These are phyloP conservation scores for Brenthis daphne DNA, from an alignment of 2,888 invertebrate genomes.

Conservation along the genomic window DNA sequence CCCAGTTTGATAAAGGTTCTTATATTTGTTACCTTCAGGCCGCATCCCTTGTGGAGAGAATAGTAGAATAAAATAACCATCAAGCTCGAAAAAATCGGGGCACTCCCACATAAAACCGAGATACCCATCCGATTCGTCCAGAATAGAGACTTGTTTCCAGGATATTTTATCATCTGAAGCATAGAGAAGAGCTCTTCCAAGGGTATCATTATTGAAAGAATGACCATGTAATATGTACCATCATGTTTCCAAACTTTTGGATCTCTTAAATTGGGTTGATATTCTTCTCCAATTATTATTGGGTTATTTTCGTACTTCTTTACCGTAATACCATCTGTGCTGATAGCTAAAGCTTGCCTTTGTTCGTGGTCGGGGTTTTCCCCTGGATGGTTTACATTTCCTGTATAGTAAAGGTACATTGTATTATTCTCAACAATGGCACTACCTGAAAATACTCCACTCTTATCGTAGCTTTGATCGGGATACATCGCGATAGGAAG, in stretches of 20 bases:
- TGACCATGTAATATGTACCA: slow-evolving; percentile 68
- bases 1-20: slow-evolving; percentile 66
- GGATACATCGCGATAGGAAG: slow-evolving; percentile 73
- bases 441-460: slow-evolving; percentile 76
- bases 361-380: slow-evolving; percentile 56
- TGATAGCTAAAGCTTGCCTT: slow-evolving; percentile 60
- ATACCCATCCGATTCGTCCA: slow-evolving; percentile 59
- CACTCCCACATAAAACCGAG: slow-evolving; percentile 78
- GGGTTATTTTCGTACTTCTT: slow-evolving; percentile 63
- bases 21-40: slow-evolving; percentile 60
- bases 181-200: slow-evolving; percentile 63
- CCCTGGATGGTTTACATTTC: slow-evolving; percentile 56
- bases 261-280: slow-evolving; percentile 71
- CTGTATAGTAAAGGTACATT: slow-evolving; percentile 69
- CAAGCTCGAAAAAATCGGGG: slow-evolving; percentile 74
- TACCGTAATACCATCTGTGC: slow-evolving; percentile 61
- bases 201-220: slow-evolving; percentile 53
- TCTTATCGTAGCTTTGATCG: slow-evolving; percentile 60
- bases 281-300: slow-evolving; percentile 53
- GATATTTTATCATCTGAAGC: slow-evolving; percentile 57
- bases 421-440: slow-evolving; percentile 61
- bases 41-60: slow-evolving; percentile 71
- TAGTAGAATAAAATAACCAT: slow-evolving; percentile 61
- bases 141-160: slow-evolving; percentile 57
- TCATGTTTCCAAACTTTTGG: slow-evolving; percentile 74